Percentiles rank a stretch among this genome's conserved stretches.
phyloP scores from a whole-genome alignment of 30 jellyfish, hydroid and myxozoan species.

The Morbakka virulenta region DNA sequence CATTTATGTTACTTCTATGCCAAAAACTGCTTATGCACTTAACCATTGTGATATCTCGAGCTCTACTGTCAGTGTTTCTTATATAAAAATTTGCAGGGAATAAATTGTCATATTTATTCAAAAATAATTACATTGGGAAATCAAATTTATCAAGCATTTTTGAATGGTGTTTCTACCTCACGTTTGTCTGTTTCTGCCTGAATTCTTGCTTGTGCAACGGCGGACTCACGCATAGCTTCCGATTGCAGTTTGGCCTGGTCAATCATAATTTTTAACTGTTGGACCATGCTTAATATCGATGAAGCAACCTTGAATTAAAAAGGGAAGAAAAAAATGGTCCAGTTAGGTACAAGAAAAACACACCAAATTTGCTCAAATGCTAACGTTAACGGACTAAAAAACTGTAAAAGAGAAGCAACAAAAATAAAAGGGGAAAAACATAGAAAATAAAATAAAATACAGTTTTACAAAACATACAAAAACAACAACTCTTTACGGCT shows the following conservation, averaged over 20 bases:
- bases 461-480: neutral
- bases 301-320: constrained; percentile 82
- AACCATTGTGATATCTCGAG: neutral
- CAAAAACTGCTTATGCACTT: neutral
- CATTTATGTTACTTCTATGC: no score
- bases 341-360: neutral
- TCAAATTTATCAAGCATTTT: no score
- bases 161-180: no score
- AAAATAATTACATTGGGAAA: neutral
- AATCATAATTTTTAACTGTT: constrained; percentile 76
- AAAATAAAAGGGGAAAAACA: neutral
- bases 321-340: neutral
- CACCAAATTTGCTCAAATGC: neutral
- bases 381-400: neutral
- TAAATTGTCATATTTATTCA: neutral
- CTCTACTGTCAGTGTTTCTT: no score
- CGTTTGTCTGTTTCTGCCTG: constrained; percentile 99
- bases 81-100: neutral
- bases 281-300: constrained; percentile 75
- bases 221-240: constrained; percentile 84
- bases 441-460: neutral
- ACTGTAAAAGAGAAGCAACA: neutral
- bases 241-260: constrained; percentile 90
- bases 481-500: no score
- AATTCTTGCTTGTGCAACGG: constrained; percentile 92